Conservation (phyloP, 2,797 vertebrate genomes). For the Falco concolor region DNA sequence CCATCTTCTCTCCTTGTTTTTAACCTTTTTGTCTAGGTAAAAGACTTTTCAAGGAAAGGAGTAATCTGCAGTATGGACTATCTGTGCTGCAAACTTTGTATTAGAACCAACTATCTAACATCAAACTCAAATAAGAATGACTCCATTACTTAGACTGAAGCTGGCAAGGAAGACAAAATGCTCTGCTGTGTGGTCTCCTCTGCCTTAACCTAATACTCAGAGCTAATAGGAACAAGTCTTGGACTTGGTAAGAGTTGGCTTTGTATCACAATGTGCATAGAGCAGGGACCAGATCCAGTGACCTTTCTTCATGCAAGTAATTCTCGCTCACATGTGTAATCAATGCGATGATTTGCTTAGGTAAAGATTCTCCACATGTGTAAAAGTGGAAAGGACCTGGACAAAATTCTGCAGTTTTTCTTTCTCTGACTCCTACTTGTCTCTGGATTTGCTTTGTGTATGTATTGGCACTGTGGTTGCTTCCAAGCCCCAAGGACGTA, state of each 20-base stretch:
- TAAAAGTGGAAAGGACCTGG: conserved; percentile 24
- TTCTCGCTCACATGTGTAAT: conserved; percentile 12
- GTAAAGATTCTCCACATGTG: conserved; percentile 4
- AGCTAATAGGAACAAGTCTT: not conserved
- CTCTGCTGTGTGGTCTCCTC: conserved; percentile 15
- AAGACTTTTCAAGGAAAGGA: not conserved
- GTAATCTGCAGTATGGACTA: not conserved
- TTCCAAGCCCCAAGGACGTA: conserved; percentile 27
- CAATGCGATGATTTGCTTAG: conserved; percentile 23
- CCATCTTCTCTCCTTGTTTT: not conserved
- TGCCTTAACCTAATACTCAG: conserved; percentile 14
- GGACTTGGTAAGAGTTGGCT: not conserved
- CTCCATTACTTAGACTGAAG: conserved; percentile 34
- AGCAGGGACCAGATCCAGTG: conserved; percentile 21
- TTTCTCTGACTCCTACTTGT: conserved; percentile 57
- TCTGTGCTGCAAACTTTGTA: not conserved
- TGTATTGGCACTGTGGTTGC: conserved; percentile 40
- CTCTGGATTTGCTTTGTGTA: conserved; percentile 53
- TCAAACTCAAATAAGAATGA: conserved; percentile 22
- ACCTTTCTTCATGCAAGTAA: not conserved
- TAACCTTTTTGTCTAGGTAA: not conserved
- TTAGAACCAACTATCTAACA: not conserved
- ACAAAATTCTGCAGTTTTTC: conserved; percentile 36
- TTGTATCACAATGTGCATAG: not conserved
- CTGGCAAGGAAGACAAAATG: conserved; percentile 11